phyloP scores from a whole-genome alignment of 2,113 vertebrate genomes.

The Typhlomys cinereus region DNA sequence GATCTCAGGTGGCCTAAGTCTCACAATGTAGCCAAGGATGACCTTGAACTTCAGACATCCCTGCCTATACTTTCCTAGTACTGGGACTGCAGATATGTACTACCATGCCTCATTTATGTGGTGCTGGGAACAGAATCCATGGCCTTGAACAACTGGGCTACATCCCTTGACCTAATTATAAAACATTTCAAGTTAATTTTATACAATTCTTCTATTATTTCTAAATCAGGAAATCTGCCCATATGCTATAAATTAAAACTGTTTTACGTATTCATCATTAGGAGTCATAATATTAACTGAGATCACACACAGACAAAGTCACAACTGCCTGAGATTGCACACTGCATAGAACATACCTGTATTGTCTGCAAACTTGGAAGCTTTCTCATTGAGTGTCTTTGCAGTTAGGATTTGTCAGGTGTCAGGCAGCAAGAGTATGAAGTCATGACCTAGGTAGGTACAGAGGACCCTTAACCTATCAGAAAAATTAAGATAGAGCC shows the following conservation, averaged over 20 bases:
- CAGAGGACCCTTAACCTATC: background rate
- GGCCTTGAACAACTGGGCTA: background rate
- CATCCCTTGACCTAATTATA: background rate
- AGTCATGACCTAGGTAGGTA: background rate
- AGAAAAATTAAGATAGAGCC: background rate
- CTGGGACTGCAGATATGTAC: too few relatives aligned
- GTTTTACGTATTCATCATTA: background rate
- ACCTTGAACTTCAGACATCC: background rate
- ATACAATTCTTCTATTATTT: background rate
- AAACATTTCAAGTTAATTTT: constrained; percentile 36
- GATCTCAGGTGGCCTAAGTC: background rate
- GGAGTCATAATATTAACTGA: background rate
- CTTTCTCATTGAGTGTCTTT: background rate
- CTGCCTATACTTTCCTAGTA: background rate
- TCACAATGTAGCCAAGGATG: background rate
- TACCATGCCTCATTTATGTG: background rate
- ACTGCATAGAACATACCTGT: background rate
- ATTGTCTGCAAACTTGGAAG: background rate
- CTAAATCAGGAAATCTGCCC: background rate
- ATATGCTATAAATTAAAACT: background rate
- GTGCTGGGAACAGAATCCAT: background rate
- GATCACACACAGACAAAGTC: constrained; percentile 4
- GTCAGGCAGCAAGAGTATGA: background rate
- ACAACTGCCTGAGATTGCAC: background rate
- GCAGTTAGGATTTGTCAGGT: background rate